phyloP scores from a whole-genome alignment of 1,140 invertebrate genomes.

The Zaprionus nigranus region DNA sequence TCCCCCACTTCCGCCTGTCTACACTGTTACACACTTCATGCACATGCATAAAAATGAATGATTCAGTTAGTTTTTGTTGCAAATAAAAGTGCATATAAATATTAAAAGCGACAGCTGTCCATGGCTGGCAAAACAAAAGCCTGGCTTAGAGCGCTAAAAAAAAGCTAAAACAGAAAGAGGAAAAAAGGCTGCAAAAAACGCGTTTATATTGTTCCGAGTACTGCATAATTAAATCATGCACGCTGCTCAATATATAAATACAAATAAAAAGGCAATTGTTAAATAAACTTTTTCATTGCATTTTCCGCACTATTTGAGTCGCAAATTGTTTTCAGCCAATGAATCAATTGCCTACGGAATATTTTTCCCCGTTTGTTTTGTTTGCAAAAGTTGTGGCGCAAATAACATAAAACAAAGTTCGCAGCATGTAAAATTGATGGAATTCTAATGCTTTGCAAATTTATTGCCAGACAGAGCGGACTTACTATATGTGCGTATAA shows the following conservation, averaged over 20 bases:
- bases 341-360: constrained; percentile 65
- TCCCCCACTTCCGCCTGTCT: constrained; percentile 18
- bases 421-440: constrained; percentile 28
- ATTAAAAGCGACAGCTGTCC: constrained; percentile 66
- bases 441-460: constrained; percentile 36
- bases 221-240: constrained; percentile 76
- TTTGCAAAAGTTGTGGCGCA: constrained; percentile 14
- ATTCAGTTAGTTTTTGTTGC: constrained; percentile 54
- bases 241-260: constrained; percentile 14
- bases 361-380: constrained; percentile 37
- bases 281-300: constrained; percentile 63
- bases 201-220: constrained; percentile 53
- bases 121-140: constrained; percentile 46
- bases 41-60: constrained; percentile 63
- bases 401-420: constrained; percentile 15
- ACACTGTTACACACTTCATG: constrained; percentile 37
- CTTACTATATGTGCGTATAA: background rate
- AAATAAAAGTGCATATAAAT: constrained; percentile 65
- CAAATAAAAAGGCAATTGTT: constrained; percentile 55
- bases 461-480: background rate
- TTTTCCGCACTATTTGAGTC: constrained; percentile 75
- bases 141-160: constrained; percentile 53
- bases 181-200: constrained; percentile 2
- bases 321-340: constrained; percentile 69
- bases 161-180: background rate